Evolutionary conservation across 64 coral and sea anemone genomes (phyloP).

Genomic region (Actinia equina): DNA sequence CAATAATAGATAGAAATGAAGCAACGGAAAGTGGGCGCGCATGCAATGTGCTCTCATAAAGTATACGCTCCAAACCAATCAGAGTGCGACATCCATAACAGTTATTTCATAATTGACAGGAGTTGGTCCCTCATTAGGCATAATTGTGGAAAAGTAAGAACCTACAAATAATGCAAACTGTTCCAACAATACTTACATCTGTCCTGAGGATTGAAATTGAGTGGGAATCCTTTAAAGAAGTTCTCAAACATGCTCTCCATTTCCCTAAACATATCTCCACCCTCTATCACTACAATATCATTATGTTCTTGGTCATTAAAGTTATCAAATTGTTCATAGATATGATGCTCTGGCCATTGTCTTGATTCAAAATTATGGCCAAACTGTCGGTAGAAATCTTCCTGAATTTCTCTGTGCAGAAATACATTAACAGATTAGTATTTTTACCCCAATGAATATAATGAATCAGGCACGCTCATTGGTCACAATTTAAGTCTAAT

Average conservation of each 20-base stretch:
- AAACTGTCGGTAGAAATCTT: slow-evolving; percentile 60
- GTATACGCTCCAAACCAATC: no score
- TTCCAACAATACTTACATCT: slow-evolving; percentile 17
- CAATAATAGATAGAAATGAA: no score
- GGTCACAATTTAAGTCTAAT: no score
- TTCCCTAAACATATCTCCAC: slow-evolving; percentile 54
- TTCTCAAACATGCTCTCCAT: slow-evolving; percentile 77
- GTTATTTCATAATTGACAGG: no score
- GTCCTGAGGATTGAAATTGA: slow-evolving; percentile 26
- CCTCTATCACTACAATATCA: slow-evolving; percentile 17
- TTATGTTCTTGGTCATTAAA: neutral
- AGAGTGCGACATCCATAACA: no score
- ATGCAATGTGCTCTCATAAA: no score
- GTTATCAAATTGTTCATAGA: slow-evolving; percentile 3
- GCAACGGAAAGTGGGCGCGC: no score
- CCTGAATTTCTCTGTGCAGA: slow-evolving; percentile 59
- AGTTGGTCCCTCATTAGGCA: no score
- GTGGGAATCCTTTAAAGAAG: slow-evolving; percentile 57
- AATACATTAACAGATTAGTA: neutral
- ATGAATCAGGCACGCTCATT: no score
- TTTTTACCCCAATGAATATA: no score
- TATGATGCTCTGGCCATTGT: neutral
- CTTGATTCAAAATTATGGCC: slow-evolving; percentile 13
- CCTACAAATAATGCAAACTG: no score
- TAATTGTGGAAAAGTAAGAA: no score